These are phyloP conservation scores for Apamea crenata DNA, from an alignment of 2,888 invertebrate genomes.

Conservation along the genomic window DNA sequence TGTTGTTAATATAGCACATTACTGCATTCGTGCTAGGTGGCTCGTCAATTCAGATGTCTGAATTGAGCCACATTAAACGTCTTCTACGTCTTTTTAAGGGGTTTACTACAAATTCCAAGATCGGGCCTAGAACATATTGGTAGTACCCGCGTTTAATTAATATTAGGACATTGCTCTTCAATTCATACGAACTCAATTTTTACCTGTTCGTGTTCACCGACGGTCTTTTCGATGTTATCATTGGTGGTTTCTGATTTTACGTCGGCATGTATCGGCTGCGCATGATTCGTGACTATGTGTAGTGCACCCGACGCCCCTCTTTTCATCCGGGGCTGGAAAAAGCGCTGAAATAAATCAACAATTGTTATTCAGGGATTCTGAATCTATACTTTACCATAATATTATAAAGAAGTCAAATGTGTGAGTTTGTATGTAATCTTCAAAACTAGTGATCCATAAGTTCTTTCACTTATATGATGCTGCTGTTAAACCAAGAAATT, in stretches of 20 bases:
- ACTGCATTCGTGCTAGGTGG: too few species aligned
- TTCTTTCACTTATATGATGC: too few species aligned
- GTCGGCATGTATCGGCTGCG: conserved; percentile 84
- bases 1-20: neutral
- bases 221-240: conserved; percentile 54
- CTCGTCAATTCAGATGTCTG: too few species aligned
- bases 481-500: too few species aligned
- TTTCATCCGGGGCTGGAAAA: conserved; percentile 66
- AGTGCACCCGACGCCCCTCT: conserved; percentile 79
- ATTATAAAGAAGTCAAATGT: neutral
- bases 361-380: neutral
- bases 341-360: conserved; percentile 15
- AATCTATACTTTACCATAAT: neutral
- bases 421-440: neutral
- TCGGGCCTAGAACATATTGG: too few species aligned
- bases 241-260: conserved; percentile 76
- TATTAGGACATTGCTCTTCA: too few species aligned
- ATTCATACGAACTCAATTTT: too few species aligned
- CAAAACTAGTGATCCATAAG: neutral
- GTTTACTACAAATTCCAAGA: too few species aligned
- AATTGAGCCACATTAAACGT: too few species aligned
- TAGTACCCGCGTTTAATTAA: too few species aligned
- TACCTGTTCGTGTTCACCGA: conserved; percentile 71
- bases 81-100: too few species aligned
- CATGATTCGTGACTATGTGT: conserved; percentile 83